phyloP scores from a whole-genome alignment of 2,888 invertebrate genomes.

The Microplitis manilae region DNA sequence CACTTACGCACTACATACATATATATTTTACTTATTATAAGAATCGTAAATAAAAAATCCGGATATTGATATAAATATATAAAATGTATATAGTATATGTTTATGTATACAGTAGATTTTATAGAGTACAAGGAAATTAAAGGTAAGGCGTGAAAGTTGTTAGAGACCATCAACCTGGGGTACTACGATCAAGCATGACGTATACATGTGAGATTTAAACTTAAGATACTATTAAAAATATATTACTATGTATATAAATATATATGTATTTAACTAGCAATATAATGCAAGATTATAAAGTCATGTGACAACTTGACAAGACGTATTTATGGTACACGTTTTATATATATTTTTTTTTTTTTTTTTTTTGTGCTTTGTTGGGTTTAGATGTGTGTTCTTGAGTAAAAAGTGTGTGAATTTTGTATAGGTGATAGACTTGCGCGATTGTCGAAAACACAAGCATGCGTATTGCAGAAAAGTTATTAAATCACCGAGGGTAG shows the following conservation, averaged over 20 bases:
- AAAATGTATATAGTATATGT: background rate
- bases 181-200: slow-evolving; percentile 4
- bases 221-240: slow-evolving; percentile 5
- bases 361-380: background rate
- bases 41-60: background rate
- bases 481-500: background rate
- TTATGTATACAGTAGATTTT: background rate
- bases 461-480: background rate
- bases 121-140: background rate
- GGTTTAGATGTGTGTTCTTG: background rate
- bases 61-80: background rate
- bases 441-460: background rate
- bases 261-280: background rate
- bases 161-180: slow-evolving; percentile 12
- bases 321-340: slow-evolving; percentile 9
- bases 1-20: background rate
- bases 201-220: slow-evolving; percentile 23
- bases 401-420: too few relatives aligned
- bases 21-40: background rate
- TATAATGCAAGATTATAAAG: slow-evolving; percentile 29
- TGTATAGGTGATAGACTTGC: background rate
- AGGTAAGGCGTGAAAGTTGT: slow-evolving; percentile 15
- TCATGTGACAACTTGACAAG: slow-evolving; percentile 27
- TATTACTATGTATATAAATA: background rate
- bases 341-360: background rate